Base-by-base conservation (phyloP, 2,797 vertebrate genomes). In the Paedocypris micromegethes region DNA sequence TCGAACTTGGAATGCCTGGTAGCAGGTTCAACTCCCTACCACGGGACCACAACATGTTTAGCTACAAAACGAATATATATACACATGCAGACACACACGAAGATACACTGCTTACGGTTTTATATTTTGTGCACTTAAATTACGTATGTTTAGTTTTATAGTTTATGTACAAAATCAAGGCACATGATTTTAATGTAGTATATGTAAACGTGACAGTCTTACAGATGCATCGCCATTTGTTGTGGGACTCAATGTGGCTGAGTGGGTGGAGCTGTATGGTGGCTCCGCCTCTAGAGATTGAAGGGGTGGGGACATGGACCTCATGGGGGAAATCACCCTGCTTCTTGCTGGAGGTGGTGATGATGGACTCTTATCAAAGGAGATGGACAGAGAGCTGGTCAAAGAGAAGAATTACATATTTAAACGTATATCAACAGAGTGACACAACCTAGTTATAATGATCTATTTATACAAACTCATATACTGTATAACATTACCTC, bases 361-460 rank as follows among this genome's bases (percentile, higher is more conserved):
- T 38, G 64, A n/a, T 8, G 80, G 72, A 62, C 79, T 79, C 58
- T 86, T 86, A 75, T 90, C 87, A 0, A 90, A 82, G 0, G 88
- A 89, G 76, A 91, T 84, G 77, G 87, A 88, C 47, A 91, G 23
- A 53, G 68, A 78, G 65, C 71, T 73, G 51, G 39, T 39, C 9
- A 57, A 66, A 75, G 40, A 66, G 58, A 70, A 71, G 3, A 74
- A 55, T 39, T 9, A 58, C 8, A 40, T 52, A 5, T 39, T n/a
- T 7, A 55, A 40, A 65, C 55, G 4, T 54, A 53, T 44, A 47
- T 49, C n/a, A 65, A 23, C 53, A 51, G 39, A 40, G 54, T 60
- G 3, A 9, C 23, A 39, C 44, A 8, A 43, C 2, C 41, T 43
- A 57, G 23, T 47, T 39, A 40, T n/a, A n/a, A 50, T 6, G 23